Evolutionary conservation across 2,888 invertebrate species (phyloP).

Genomic region (Automeris io): DNA sequence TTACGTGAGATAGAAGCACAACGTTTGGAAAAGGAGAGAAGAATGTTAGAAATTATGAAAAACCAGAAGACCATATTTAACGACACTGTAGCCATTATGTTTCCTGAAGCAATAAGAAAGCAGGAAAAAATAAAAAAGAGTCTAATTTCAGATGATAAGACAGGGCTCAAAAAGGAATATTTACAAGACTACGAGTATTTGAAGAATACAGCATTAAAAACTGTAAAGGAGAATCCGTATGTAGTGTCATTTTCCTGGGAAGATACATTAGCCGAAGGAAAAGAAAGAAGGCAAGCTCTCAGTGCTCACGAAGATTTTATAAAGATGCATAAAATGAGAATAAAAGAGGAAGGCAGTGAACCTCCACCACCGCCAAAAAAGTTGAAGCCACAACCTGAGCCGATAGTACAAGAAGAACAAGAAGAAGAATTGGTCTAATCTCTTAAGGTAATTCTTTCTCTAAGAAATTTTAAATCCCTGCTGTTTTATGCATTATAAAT

Average conservation of each 20-base stretch:
- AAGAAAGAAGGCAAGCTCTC: slow-evolving; percentile 62
- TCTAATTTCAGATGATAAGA: slow-evolving; percentile 58
- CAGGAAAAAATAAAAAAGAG: slow-evolving; percentile 56
- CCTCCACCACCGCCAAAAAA: not conserved
- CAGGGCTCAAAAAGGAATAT: slow-evolving; percentile 47
- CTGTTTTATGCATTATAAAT: no score
- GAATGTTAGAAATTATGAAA: slow-evolving; percentile 75
- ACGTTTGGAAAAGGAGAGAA: slow-evolving; percentile 72
- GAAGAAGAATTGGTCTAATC: slow-evolving; percentile 1
- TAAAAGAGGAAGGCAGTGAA: slow-evolving; percentile 33
- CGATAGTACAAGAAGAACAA: not conserved
- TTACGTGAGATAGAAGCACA: slow-evolving; percentile 77
- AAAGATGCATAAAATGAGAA: slow-evolving; percentile 45
- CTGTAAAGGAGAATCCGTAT: slow-evolving; percentile 66
- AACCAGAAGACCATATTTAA: slow-evolving; percentile 80
- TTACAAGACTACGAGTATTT: slow-evolving; percentile 50
- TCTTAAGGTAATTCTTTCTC: no score
- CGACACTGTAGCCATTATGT: slow-evolving; percentile 78
- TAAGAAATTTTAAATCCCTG: no score
- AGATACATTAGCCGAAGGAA: slow-evolving; percentile 67
- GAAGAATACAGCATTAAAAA: slow-evolving; percentile 40
- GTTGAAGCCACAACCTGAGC: not conserved
- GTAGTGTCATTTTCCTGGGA: slow-evolving; percentile 75
- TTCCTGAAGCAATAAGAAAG: slow-evolving; percentile 78
- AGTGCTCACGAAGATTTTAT: slow-evolving; percentile 53